Percentiles rank a stretch among this genome's conserved stretches.
Evolutionary conservation across 1,140 invertebrate species (phyloP).

Genomic region (Drosophila littoralis): DNA sequence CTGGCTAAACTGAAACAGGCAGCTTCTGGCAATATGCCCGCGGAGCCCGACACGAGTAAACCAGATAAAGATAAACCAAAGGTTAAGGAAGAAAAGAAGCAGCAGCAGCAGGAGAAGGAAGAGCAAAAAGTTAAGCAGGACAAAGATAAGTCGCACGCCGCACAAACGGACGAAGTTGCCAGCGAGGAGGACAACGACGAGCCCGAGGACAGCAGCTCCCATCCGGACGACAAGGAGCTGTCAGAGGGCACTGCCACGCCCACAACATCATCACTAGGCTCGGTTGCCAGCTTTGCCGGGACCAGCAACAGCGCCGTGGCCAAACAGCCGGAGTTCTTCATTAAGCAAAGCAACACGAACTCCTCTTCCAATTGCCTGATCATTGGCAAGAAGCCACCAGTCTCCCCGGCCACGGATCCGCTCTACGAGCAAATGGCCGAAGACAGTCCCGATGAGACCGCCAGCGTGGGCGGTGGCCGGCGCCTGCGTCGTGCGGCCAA

Average conservation of each 20-base stretch:
- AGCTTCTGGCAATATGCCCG: background rate
- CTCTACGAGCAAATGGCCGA: constrained; percentile 43
- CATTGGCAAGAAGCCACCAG: constrained; percentile 53
- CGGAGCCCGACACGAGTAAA: constrained; percentile 1
- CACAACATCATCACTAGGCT: background rate
- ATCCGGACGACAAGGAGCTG: background rate
- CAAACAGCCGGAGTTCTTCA: constrained; percentile 50
- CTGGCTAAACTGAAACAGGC: constrained; percentile 8
- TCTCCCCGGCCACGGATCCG: background rate
- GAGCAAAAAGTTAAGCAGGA: background rate
- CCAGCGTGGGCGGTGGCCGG: constrained; percentile 11
- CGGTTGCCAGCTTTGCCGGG: background rate
- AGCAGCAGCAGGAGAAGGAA: background rate
- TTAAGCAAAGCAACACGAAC: constrained; percentile 49
- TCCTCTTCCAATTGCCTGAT: constrained; percentile 39
- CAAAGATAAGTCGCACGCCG: background rate
- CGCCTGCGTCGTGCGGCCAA: constrained; percentile 27
- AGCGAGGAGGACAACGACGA: background rate
- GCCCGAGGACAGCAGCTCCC: background rate
- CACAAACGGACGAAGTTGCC: background rate
- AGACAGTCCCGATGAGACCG: constrained; percentile 32
- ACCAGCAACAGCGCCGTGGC: background rate
- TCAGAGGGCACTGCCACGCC: background rate
- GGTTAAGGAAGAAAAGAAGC: background rate
- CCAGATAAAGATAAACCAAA: background rate